These are phyloP conservation scores for Diabrotica undecimpunctata DNA, from an alignment of 1,140 invertebrate species.

Conservation along the genomic window DNA sequence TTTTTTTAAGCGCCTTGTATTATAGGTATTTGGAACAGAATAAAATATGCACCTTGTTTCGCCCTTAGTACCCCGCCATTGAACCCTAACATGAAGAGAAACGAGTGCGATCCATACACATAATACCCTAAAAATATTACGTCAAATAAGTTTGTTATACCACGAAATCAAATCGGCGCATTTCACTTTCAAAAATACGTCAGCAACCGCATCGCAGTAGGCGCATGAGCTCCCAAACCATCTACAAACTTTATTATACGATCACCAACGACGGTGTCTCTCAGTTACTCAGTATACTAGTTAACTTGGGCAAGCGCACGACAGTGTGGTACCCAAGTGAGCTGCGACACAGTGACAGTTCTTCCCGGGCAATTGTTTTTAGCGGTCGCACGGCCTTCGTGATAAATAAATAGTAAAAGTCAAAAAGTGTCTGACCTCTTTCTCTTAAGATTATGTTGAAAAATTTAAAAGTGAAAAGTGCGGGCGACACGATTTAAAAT, in stretches of 20 bases:
- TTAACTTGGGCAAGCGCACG: conserved; percentile 48
- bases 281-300: conserved; percentile 43
- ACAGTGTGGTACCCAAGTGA: conserved; percentile 46
- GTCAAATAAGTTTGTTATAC: conserved; percentile 35
- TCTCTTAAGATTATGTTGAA: not conserved
- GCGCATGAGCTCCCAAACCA: conserved; percentile 38
- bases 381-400: not conserved
- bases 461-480: conserved; percentile 32
- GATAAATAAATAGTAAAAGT: too few species aligned
- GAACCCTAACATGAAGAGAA: too few species aligned
- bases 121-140: conserved; percentile 26
- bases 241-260: conserved; percentile 36
- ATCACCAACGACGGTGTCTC: conserved; percentile 27
- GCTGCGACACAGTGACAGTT: conserved; percentile 24
- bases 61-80: too few species aligned
- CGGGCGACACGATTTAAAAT: conserved; percentile 20
- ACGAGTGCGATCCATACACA: too few species aligned
- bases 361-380: conserved; percentile 7
- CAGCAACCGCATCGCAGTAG: conserved; percentile 20
- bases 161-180: conserved; percentile 37
- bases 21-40: too few species aligned
- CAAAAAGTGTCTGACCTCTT: too few species aligned
- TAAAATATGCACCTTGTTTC: too few species aligned
- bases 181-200: conserved; percentile 47
- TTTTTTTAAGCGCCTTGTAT: too few species aligned